Evolutionary conservation across 2,888 invertebrate genomes (phyloP).

Genomic region (Scaptomyza flava): DNA sequence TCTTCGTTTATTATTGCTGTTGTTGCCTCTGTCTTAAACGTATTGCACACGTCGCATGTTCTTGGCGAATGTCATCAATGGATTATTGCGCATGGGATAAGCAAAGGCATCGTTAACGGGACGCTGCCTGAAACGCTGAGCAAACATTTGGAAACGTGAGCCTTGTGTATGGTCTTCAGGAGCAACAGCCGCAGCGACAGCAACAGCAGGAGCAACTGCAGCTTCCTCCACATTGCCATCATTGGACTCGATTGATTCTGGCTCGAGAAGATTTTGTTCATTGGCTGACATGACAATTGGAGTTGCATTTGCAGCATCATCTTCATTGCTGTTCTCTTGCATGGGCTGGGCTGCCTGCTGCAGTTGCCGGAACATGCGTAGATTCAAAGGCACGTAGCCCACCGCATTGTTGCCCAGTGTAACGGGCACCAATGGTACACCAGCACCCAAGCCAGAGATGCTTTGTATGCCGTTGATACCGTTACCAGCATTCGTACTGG

Average conservation of each 20-base stretch:
- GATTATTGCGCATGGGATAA: constrained; percentile 24
- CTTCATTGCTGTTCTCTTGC: constrained; percentile 35
- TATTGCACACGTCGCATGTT: constrained; percentile 60
- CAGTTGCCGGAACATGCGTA: constrained; percentile 56
- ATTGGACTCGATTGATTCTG: background rate
- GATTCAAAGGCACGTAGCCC: constrained; percentile 59
- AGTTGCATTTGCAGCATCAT: constrained; percentile 10
- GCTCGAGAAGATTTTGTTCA: background rate
- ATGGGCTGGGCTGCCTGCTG: background rate
- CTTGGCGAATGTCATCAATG: constrained; percentile 56
- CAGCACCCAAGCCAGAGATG: background rate
- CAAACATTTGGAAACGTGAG: constrained; percentile 26
- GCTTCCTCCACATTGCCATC: constrained; percentile 3
- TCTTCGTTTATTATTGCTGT: background rate
- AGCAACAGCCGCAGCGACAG: background rate
- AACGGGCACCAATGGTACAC: constrained; percentile 60
- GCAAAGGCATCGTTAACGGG: constrained; percentile 6
- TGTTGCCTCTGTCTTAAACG: constrained; percentile 16
- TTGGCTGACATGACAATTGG: background rate
- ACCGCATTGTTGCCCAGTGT: constrained; percentile 59
- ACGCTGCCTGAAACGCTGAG: constrained; percentile 36
- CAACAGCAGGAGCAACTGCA: background rate
- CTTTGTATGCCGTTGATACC: background rate
- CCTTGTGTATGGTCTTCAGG: background rate
- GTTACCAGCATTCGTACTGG: background rate